These are phyloP conservation scores for Alcis repandata DNA, from an alignment of 2,888 invertebrate genomes.

Conservation along the genomic window DNA sequence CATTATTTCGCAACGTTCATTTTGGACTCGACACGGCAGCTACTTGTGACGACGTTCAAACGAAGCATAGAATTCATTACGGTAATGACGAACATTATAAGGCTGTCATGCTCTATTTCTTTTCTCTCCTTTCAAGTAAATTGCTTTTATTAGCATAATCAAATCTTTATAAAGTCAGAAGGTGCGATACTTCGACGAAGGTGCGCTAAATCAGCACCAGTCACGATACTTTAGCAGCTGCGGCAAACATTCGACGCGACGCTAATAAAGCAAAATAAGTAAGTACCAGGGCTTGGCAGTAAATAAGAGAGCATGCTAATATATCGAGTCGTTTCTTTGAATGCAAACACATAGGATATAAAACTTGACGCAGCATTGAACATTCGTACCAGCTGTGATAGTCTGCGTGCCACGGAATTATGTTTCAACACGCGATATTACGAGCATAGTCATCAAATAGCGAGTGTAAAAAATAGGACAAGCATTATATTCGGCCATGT, in stretches of 20 bases:
- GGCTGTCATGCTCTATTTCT: slow-evolving; percentile 42
- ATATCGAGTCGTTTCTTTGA: slow-evolving; percentile 40
- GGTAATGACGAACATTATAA: slow-evolving; percentile 35
- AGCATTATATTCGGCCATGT: slow-evolving; percentile 42
- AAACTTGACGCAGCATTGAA: slow-evolving; percentile 46
- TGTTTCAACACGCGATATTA: slow-evolving; percentile 51
- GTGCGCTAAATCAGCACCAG: slow-evolving; percentile 12
- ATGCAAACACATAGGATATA: slow-evolving; percentile 42
- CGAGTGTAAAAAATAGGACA: slow-evolving; percentile 50
- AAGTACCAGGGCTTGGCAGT: slow-evolving; percentile 25
- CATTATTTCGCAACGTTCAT: slow-evolving; percentile 50
- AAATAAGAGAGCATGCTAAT: slow-evolving; percentile 37
- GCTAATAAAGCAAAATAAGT: slow-evolving; percentile 32
- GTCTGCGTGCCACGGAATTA: slow-evolving; percentile 46
- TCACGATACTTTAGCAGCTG: slow-evolving; percentile 10
- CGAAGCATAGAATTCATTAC: slow-evolving; percentile 45
- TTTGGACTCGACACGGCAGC: slow-evolving; percentile 50
- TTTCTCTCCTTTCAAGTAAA: slow-evolving; percentile 33
- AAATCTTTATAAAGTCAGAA: slow-evolving; percentile 29
- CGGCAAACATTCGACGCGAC: not conserved
- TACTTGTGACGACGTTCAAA: slow-evolving; percentile 46
- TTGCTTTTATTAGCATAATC: slow-evolving; percentile 31
- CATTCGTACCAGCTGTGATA: slow-evolving; percentile 46
- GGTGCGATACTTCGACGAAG: slow-evolving; percentile 8
- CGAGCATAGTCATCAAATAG: slow-evolving; percentile 50